These are phyloP conservation scores for Orchestia grillus DNA, from an alignment of 1,140 invertebrate genomes.

Conservation along the genomic window DNA sequence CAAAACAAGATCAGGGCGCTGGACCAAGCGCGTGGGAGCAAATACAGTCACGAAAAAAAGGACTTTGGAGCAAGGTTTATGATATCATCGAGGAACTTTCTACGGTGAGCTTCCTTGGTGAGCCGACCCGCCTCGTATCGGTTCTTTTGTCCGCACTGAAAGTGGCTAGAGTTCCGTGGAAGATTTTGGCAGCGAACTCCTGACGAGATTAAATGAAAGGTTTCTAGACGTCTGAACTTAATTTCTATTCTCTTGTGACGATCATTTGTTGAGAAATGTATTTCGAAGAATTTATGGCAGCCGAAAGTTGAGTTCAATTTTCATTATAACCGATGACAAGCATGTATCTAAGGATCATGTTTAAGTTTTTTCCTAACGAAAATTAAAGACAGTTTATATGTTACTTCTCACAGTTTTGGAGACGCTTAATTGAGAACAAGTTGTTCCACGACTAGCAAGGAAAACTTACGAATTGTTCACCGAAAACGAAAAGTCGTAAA, in stretches of 20 bases:
- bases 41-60: conserved; percentile 11
- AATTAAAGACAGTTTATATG: not conserved
- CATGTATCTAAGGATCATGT: too few relatives aligned
- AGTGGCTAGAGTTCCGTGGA: not conserved
- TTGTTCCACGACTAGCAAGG: not conserved
- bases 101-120: conserved; percentile 14
- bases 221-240: not conserved
- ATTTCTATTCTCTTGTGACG: not conserved
- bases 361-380: not conserved
- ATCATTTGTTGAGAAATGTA: not conserved
- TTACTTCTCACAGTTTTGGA: not conserved
- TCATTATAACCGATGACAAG: too few relatives aligned
- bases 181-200: not conserved
- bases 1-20: too few relatives aligned
- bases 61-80: not conserved
- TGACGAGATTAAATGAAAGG: not conserved
- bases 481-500: not conserved
- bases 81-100: conserved; percentile 32
- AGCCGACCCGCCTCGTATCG: not conserved
- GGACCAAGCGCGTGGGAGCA: not conserved
- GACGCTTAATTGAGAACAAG: not conserved
- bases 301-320: too few relatives aligned
- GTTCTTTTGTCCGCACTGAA: not conserved
- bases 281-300: not conserved
- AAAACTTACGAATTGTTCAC: not conserved